Base-by-base conservation (phyloP, 2,797 vertebrate genomes). In the Microctenopoma stevenorrisi region DNA sequence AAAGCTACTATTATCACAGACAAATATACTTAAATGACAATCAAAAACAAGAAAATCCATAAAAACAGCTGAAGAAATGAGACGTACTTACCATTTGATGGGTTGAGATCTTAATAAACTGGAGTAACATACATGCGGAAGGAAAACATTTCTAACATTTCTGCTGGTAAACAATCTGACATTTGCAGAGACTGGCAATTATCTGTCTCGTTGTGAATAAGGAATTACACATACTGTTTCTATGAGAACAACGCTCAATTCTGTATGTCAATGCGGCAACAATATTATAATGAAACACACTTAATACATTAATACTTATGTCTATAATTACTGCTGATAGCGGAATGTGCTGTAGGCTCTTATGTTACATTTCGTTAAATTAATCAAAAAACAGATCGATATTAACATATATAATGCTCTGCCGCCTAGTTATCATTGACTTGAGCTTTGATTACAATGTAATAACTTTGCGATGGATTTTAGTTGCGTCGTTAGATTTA, bases 91-190 rank as follows among this genome's bases (percentile, higher is more conserved):
- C 46, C 9, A 68, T 65, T 57, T 67, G 68, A 66, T 56, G 30
- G 44, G 56, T 25, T 48, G 42, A 71, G 64, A 64, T 66, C 50
- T 68, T 56, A 69, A 72, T 67, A 63, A 76, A 72, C 12, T 11
- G 42, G 9, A 65, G 64, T 44, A 76, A 61, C 38, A 51, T 25
- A 57, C 43, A 46, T 9, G 43, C 61, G 58, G 65, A 35, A 16
- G 16, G 48, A 9, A 54, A 66, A 65, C 68, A 42, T 66, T 50
- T 67, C 42, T 10, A 38, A 71, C 51, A 61, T 53, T 60, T 30
- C 49, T 0, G 11, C 55, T 65, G 50, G 68, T 69, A 80, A 82
- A 76, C 64, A 78, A 68, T 68, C 59, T 76, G 68, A 82, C 76
- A 80, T 84, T 78, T 66, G 68, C 44, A 73, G 75, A 62, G 53